Conservation (phyloP, 2,888 invertebrate species). For the Cremastinae sp. region DNA sequence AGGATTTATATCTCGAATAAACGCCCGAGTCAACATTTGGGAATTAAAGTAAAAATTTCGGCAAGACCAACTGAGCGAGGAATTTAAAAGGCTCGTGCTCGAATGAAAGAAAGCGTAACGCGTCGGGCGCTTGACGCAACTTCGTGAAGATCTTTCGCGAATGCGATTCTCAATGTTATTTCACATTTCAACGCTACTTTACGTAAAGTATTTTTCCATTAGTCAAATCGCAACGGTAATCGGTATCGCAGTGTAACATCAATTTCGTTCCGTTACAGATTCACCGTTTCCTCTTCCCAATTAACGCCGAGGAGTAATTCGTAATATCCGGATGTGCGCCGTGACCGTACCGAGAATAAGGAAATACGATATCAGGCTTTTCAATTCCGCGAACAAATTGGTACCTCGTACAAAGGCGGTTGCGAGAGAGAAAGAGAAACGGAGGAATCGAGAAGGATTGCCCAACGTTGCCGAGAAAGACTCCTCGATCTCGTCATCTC, state of each 20-base stretch:
- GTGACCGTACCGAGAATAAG: slow-evolving; percentile 26
- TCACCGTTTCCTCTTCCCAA: neutral
- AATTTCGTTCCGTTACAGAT: slow-evolving; percentile 6
- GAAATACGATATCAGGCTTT: neutral
- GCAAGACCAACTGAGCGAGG: too few species aligned
- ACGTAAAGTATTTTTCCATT: slow-evolving; percentile 3
- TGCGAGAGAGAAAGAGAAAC: slow-evolving; percentile 16
- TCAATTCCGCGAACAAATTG: neutral
- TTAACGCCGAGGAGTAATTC: neutral
- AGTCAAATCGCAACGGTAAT: neutral
- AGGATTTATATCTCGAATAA: too few species aligned
- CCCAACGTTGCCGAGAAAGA: slow-evolving; percentile 22
- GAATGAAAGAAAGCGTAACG: slow-evolving; percentile 44
- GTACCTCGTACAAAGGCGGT: neutral
- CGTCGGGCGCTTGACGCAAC: slow-evolving; percentile 13
- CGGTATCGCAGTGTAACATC: slow-evolving; percentile 8
- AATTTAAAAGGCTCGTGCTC: neutral
- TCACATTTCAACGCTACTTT: neutral
- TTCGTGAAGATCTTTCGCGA: slow-evolving; percentile 13
- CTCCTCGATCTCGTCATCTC: slow-evolving; percentile 30
- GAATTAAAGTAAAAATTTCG: too few species aligned
- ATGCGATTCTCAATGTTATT: slow-evolving; percentile 2
- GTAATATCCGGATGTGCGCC: neutral
- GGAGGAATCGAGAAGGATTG: slow-evolving; percentile 4
- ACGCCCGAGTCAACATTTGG: too few species aligned